Evolutionary conservation across 92 coral and sea anemone genomes (phyloP), one percentile per base, ranked within the genome.

Genomic region (Parazoanthus atlanticus): DNA sequence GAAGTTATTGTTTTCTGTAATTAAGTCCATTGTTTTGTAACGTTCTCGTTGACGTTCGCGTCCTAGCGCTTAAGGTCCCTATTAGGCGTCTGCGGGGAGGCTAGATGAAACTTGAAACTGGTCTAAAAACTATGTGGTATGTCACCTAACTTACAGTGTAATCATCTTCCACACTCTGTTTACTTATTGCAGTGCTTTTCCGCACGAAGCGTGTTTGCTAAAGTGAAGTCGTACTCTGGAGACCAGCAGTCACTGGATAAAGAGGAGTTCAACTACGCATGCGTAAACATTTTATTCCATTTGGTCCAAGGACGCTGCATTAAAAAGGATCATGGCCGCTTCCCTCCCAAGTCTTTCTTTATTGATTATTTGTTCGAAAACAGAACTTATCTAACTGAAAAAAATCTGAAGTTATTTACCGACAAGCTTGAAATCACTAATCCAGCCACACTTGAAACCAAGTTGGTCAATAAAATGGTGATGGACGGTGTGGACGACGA

Each of bases 291-390:
- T 58, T 54, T 94, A 23, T 88, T 82, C 80, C 93, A 91, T 83
- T 83, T 94, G 58, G 85, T 84, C n/a, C 93, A 92, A 70, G 96
- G 96, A n/a, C 89, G 80, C 67, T 94, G 96, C 31, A 94, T 94
- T 36, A 38, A 90, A 3, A 92, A 90, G 41, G 86, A 84, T n/a
- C 90, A 87, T 34, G 90, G 72, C 33, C 25, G 47, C 16, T 88
- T 94, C 33, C 96, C 96, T 47, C 43, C 93, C 16, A 76, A 82
- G 84, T 43, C 86, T 16, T 94, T 92, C 82, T 94, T 94, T 67
- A 78, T 94, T 11, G 64, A 89, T 32, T 88, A 94, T 9, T 78
- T 94, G 38, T 94, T 85, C 40, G 78, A 86, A n/a, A 28, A 26
- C 10, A 94, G 93, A 66, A 74, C 43, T 11, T 72, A 86, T 73